phyloP scores from a whole-genome alignment of 2,797 vertebrate species.

The Todus mexicanus region DNA sequence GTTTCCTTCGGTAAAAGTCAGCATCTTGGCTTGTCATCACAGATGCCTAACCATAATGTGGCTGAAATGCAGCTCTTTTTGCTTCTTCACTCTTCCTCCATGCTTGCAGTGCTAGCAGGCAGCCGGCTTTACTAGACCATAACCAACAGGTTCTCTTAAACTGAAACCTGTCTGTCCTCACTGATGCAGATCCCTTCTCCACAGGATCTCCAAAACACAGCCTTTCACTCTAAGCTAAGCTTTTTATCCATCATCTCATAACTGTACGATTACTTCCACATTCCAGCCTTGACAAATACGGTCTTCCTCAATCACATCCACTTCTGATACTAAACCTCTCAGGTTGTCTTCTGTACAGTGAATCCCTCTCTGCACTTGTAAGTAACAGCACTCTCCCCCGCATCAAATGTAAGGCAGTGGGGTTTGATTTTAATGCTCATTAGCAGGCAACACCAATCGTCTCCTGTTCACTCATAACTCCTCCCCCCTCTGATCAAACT shows the following conservation, averaged over 20 bases:
- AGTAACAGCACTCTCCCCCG: neutral
- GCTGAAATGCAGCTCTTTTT: neutral
- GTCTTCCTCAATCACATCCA: neutral
- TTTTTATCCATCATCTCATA: neutral
- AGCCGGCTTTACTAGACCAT: neutral
- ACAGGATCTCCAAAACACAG: neutral
- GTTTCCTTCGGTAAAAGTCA: neutral
- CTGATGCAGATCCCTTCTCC: neutral
- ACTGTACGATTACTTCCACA: neutral
- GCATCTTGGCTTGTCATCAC: neutral
- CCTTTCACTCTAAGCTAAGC: neutral
- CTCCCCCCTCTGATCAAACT: neutral
- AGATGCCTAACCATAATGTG: neutral
- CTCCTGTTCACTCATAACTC: neutral
- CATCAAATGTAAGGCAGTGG: neutral
- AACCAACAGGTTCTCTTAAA: neutral
- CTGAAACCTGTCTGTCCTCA: neutral
- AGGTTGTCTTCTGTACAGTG: neutral
- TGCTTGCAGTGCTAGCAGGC: neutral
- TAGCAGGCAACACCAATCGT: neutral
- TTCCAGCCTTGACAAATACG: neutral
- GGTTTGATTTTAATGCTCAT: neutral
- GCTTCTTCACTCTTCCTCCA: neutral
- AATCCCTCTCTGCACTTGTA: neutral
- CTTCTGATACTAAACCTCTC: neutral